These are phyloP conservation scores for Ichneumon xanthorius DNA, from an alignment of 2,888 invertebrate species.

Conservation along the genomic window DNA sequence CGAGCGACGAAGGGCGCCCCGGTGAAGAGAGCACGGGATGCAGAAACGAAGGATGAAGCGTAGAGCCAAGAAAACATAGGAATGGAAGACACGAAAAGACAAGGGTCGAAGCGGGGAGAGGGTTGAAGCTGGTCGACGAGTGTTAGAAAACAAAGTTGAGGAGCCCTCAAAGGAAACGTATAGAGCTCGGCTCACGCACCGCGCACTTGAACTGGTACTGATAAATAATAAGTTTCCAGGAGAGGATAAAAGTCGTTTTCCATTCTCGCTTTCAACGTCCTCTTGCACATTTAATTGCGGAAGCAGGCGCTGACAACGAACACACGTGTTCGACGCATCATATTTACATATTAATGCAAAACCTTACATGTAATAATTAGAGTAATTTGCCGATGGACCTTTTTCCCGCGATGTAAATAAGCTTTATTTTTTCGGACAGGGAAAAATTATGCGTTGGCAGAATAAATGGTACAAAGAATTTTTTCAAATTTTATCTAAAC, in stretches of 20 bases:
- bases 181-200: conserved; percentile 38
- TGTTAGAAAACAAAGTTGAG: conserved; percentile 63
- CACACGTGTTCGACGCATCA: not conserved
- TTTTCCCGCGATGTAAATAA: not conserved
- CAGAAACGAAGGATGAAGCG: conserved; percentile 52
- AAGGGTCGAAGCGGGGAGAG: conserved; percentile 41
- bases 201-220: conserved; percentile 65
- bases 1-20: conserved; percentile 69
- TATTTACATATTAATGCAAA: not conserved
- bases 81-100: conserved; percentile 53
- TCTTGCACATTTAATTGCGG: conserved; percentile 52
- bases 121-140: conserved; percentile 57
- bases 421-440: not conserved
- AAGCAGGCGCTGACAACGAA: conserved; percentile 11
- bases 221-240: conserved; percentile 79
- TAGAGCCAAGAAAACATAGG: conserved; percentile 49
- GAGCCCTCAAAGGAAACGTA: conserved; percentile 70
- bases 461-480: too few relatives aligned
- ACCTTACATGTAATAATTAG: conserved; percentile 6
- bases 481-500: too few relatives aligned
- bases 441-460: too few relatives aligned
- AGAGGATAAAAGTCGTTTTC: conserved; percentile 66
- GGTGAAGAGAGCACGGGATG: conserved; percentile 32
- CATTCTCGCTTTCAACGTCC: conserved; percentile 46
- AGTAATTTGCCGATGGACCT: not conserved